Conservation (phyloP, 2,113 vertebrate genomes). For the Caracal caracal region DNA sequence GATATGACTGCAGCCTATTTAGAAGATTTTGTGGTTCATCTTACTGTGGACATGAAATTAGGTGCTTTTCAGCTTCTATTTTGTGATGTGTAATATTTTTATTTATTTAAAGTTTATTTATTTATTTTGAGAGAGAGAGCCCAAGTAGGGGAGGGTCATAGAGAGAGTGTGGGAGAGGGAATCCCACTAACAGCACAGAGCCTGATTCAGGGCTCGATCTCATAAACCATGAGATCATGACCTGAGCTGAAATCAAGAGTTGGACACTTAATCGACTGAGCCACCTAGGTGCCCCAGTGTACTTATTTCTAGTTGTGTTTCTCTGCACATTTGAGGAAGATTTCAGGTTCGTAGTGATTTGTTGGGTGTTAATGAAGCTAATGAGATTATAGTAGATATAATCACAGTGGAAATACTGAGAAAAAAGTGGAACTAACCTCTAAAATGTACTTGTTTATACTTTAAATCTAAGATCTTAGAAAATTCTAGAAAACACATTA, state of each 20-base stretch:
- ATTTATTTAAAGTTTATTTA: too few relatives aligned
- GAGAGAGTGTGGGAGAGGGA: too few relatives aligned
- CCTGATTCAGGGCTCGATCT: too few relatives aligned
- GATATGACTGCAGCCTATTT: not conserved
- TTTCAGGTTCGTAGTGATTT: not conserved
- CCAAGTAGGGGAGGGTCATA: too few relatives aligned
- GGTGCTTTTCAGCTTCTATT: not conserved
- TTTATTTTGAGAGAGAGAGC: too few relatives aligned
- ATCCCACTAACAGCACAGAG: too few relatives aligned
- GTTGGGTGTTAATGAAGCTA: not conserved
- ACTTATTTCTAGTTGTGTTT: not conserved
- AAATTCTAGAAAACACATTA: not conserved
- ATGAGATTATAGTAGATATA: not conserved
- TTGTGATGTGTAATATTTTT: not conserved
- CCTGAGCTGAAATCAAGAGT: too few relatives aligned
- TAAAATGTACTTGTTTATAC: not conserved
- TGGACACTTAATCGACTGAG: too few relatives aligned
- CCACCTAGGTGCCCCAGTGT: not conserved
- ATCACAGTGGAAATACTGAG: constrained; percentile 1
- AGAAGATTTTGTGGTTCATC: not conserved
- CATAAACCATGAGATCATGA: too few relatives aligned
- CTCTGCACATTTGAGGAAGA: not conserved
- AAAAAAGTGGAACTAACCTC: not conserved
- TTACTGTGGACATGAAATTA: not conserved
- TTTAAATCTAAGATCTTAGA: constrained; percentile 16